Conservation (phyloP, 2,888 invertebrate species). For the Coleophora deauratella region DNA sequence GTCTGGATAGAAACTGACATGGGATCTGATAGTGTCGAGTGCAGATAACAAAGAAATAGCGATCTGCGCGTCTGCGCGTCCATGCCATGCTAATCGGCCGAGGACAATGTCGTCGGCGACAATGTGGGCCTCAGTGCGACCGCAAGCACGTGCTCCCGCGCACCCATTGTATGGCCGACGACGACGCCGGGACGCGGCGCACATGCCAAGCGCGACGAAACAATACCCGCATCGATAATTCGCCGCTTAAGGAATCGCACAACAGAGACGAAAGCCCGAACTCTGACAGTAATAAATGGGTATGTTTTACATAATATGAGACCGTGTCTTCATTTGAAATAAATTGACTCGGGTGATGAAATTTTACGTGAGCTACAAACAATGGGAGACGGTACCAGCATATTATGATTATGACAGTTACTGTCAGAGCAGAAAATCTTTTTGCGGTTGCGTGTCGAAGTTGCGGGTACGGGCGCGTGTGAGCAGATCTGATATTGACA, state of each 20-base stretch:
- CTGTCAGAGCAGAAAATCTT: slow-evolving; percentile 24
- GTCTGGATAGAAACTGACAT: not conserved
- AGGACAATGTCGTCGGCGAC: slow-evolving; percentile 50
- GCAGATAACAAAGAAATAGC: slow-evolving; percentile 55
- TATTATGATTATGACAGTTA: too few species aligned
- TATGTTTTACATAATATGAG: slow-evolving; percentile 47
- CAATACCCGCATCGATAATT: slow-evolving; percentile 64
- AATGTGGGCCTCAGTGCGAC: slow-evolving; percentile 48
- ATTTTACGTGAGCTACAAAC: slow-evolving; percentile 48
- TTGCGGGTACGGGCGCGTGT: slow-evolving; percentile 21
- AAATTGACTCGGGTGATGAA: slow-evolving; percentile 49
- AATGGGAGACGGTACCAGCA: slow-evolving; percentile 47
- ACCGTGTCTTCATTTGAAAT: slow-evolving; percentile 50
- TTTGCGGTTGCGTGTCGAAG: slow-evolving; percentile 24
- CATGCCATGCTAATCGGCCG: slow-evolving; percentile 50
- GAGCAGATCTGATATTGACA: slow-evolving; percentile 25
- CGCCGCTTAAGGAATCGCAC: slow-evolving; percentile 43
- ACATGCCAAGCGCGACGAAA: slow-evolving; percentile 61
- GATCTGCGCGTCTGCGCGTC: slow-evolving; percentile 33
- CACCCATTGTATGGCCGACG: slow-evolving; percentile 60
- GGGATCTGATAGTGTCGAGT: slow-evolving; percentile 12
- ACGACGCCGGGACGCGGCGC: slow-evolving; percentile 49
- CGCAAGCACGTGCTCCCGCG: slow-evolving; percentile 63
- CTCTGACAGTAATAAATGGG: slow-evolving; percentile 40
- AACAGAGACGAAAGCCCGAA: slow-evolving; percentile 44